Evolutionary conservation across 2,113 vertebrate species (phyloP).

Genomic region (Seriola dumerili): DNA sequence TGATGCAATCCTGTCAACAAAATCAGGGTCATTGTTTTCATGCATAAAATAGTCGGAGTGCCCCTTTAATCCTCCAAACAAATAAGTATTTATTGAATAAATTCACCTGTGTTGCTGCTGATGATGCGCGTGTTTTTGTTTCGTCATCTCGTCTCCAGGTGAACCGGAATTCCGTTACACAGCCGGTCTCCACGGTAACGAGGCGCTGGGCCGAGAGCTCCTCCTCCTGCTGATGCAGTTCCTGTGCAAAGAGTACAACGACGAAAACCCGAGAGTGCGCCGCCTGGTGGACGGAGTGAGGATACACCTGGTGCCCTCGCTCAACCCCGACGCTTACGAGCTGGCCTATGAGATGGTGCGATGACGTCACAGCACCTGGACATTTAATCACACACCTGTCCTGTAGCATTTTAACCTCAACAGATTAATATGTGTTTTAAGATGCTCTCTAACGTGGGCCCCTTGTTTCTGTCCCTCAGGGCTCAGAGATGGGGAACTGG

Average conservation of each 20-base stretch:
- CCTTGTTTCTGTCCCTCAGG: slow-evolving; percentile 78
- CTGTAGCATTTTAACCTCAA: no score
- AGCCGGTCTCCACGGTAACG: slow-evolving; percentile 94
- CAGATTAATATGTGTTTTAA: no score
- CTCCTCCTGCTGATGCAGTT: slow-evolving; percentile 96
- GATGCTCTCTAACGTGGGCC: background rate
- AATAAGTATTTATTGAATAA: background rate
- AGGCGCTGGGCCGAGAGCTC: slow-evolving; percentile 93
- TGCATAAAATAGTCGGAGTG: background rate
- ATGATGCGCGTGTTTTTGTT: background rate
- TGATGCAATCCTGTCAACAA: no score
- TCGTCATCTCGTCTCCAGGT: slow-evolving; percentile 76
- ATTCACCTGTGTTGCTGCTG: background rate
- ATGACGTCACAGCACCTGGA: no score
- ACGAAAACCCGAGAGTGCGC: slow-evolving; percentile 91
- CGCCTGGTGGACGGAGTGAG: slow-evolving; percentile 91
- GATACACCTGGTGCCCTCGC: slow-evolving; percentile 94
- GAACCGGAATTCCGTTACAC: slow-evolving; percentile 97
- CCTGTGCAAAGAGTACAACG: slow-evolving; percentile 94
- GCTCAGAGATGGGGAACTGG: slow-evolving; percentile 97
- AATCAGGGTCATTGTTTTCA: no score
- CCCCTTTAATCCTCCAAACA: background rate
- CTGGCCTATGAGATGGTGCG: slow-evolving; percentile 90
- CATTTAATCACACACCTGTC: no score
- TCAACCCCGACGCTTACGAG: slow-evolving; percentile 96